phyloP scores from a whole-genome alignment of 2,113 vertebrate genomes.

The Oncorhynchus masou region DNA sequence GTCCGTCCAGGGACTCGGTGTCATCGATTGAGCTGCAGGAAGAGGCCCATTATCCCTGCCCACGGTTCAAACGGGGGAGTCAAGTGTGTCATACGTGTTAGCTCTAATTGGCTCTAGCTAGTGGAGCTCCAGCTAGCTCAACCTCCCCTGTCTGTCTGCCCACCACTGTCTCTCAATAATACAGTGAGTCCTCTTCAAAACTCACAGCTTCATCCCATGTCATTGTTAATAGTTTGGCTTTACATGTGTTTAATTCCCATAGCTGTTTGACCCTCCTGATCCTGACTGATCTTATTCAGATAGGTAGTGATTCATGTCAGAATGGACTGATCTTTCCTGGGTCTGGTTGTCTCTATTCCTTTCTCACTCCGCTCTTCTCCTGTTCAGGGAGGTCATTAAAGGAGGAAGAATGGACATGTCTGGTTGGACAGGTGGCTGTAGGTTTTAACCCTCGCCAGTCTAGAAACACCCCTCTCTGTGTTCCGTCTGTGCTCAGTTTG shows the following conservation, averaged over 20 bases:
- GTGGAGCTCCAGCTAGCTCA: conserved; percentile 39
- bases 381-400: neutral
- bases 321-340: neutral
- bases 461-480: neutral
- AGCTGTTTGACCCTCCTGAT: neutral
- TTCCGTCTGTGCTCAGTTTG: conserved; percentile 41
- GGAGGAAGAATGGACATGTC: neutral
- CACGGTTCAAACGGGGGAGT: conserved; percentile 74
- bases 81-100: conserved; percentile 76
- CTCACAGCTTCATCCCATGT: neutral
- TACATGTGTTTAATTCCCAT: neutral
- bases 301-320: neutral
- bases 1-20: conserved; percentile 67
- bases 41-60: conserved; percentile 74
- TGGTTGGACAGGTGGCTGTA: neutral
- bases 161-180: neutral
- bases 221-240: neutral
- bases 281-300: neutral
- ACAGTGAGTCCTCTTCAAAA: neutral
- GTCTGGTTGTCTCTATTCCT: neutral
- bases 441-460: neutral
- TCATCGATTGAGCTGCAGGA: conserved; percentile 73
- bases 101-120: conserved; percentile 72
- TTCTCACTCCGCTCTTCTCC: neutral
- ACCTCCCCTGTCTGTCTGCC: conserved; percentile 10